phyloP scores from a whole-genome alignment of 2,888 invertebrate genomes.

The Trissoscelio sp. region DNA sequence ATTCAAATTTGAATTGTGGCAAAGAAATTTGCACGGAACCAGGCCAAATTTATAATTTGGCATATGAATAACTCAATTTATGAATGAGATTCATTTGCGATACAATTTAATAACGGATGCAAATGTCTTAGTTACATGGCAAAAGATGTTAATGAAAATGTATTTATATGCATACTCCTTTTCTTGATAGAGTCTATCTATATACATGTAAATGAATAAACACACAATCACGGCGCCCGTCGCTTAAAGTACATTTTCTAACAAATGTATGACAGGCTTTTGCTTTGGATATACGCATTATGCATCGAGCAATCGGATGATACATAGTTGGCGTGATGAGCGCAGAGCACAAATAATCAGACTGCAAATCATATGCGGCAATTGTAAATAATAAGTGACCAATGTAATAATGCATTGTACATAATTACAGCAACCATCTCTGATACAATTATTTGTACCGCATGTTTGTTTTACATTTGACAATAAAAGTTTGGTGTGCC shows the following conservation, averaged over 20 bases:
- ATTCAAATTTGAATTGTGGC: neutral
- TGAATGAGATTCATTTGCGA: conserved; percentile 9
- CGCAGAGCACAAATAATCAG: no score
- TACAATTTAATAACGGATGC: conserved; percentile 26
- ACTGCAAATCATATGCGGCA: no score
- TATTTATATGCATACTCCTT: conserved; percentile 8
- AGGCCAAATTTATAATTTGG: neutral
- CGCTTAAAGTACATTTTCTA: conserved; percentile 18
- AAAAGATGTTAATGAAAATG: conserved; percentile 9
- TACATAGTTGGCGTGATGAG: no score
- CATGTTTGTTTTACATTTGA: no score
- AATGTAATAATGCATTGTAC: no score
- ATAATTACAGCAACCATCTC: no score
- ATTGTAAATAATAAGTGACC: no score
- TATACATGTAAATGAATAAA: conserved; percentile 8
- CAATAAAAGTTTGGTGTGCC: no score
- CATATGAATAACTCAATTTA: conserved; percentile 19
- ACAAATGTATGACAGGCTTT: conserved; percentile 20
- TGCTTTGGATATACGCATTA: conserved; percentile 10
- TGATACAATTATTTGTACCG: no score
- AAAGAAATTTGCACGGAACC: neutral
- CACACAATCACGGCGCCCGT: neutral
- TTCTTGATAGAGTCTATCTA: conserved; percentile 25
- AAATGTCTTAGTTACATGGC: conserved; percentile 17
- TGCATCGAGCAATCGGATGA: conserved; percentile 22